These are phyloP conservation scores for Cercopithecus neglectus DNA, from an alignment of 2,797 vertebrate genomes.

Conservation along the genomic window DNA sequence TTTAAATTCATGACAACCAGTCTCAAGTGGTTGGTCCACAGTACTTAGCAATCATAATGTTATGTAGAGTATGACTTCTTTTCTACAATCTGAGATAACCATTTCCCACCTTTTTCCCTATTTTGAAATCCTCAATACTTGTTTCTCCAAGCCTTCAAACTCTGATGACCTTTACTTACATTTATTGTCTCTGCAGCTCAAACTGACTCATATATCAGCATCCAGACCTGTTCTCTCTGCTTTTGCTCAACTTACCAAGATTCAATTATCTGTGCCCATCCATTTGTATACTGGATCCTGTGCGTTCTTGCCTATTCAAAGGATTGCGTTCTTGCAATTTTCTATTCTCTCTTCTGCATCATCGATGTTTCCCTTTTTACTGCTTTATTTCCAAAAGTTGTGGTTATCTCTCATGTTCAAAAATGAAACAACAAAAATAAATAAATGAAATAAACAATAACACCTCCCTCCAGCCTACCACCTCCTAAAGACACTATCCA, in stretches of 20 bases:
- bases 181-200: neutral
- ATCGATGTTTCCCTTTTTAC: neutral
- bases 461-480: neutral
- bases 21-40: neutral
- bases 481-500: neutral
- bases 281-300: neutral
- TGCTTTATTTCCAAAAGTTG: neutral
- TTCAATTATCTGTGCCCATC: neutral
- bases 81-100: neutral
- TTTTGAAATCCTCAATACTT: neutral
- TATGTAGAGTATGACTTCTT: neutral
- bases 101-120: neutral
- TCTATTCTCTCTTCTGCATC: neutral
- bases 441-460: neutral
- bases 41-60: neutral
- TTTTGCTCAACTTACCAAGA: neutral
- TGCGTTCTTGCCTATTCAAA: neutral
- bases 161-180: neutral
- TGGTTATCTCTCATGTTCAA: neutral
- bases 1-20: neutral
- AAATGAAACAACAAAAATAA: neutral
- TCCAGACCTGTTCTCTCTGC: neutral
- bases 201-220: rapidly evolving
- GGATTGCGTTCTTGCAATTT: neutral
- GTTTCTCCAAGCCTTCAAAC: neutral